phyloP scores from a whole-genome alignment of 2,888 invertebrate genomes.

The Phoenoteleia sp. region DNA sequence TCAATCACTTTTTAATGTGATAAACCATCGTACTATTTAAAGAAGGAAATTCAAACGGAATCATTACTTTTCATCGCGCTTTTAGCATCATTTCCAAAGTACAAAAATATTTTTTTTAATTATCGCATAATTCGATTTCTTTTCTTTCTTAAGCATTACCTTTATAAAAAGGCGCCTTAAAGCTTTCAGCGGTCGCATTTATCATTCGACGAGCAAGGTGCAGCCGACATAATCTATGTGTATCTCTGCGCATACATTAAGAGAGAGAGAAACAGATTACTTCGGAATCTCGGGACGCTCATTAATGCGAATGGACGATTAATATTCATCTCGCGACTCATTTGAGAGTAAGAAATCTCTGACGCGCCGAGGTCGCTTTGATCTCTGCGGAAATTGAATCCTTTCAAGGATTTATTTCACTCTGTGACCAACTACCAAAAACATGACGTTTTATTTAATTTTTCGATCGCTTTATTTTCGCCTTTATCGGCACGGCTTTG shows the following conservation, averaged over 20 bases:
- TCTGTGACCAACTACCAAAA: slow-evolving; percentile 49
- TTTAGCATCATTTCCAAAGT: no score
- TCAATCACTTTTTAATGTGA: no score
- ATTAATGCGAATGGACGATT: slow-evolving; percentile 76
- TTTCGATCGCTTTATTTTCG: slow-evolving; percentile 56
- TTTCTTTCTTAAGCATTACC: not conserved
- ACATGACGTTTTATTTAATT: slow-evolving; percentile 63
- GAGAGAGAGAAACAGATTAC: slow-evolving; percentile 63
- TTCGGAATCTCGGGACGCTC: slow-evolving; percentile 70
- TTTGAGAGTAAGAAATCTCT: slow-evolving; percentile 74
- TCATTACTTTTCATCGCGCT: no score
- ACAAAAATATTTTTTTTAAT: no score
- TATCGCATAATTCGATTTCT: not conserved
- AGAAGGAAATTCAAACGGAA: no score
- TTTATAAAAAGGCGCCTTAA: slow-evolving; percentile 48
- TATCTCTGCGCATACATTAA: slow-evolving; percentile 66
- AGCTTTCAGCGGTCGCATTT: slow-evolving; percentile 59
- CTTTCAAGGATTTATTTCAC: slow-evolving; percentile 69
- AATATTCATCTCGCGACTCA: slow-evolving; percentile 78
- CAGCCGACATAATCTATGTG: slow-evolving; percentile 64
- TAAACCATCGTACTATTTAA: no score
- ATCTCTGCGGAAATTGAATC: slow-evolving; percentile 79
- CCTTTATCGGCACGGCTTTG: slow-evolving; percentile 24
- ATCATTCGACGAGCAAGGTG: slow-evolving; percentile 57
- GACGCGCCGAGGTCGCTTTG: slow-evolving; percentile 78